Evolutionary conservation across 2,113 vertebrate genomes (phyloP).

Genomic region (Zootoca vivipara): DNA sequence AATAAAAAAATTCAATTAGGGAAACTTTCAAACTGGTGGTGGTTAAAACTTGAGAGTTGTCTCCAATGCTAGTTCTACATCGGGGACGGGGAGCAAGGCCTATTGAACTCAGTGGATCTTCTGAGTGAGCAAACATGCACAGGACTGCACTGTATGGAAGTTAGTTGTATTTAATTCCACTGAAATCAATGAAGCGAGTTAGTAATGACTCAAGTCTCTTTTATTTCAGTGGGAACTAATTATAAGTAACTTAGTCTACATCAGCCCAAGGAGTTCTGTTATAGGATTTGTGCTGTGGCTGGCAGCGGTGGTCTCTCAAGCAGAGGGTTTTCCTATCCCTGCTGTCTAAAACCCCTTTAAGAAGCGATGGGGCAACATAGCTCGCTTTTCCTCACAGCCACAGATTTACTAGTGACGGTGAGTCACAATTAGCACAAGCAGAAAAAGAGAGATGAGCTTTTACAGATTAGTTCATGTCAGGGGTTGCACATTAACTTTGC

Average conservation of each 20-base stretch:
- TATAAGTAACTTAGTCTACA: background rate
- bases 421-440: background rate
- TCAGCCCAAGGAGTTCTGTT: background rate
- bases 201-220: background rate
- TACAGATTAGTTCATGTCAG: background rate
- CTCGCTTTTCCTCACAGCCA: background rate
- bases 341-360: background rate
- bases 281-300: background rate
- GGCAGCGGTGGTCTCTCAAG: background rate
- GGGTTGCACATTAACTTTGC: background rate
- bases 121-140: background rate
- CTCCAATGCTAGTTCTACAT: background rate
- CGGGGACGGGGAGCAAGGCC: background rate
- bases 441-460: background rate
- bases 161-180: background rate
- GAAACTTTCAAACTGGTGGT: background rate
- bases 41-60: background rate
- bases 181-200: background rate
- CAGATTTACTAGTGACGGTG: background rate
- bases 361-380: background rate
- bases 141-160: background rate
- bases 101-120: background rate
- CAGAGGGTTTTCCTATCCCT: background rate
- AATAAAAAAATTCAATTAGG: no score
- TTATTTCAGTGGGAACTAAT: background rate